Evolutionary conservation across 2,888 invertebrate species (phyloP).

Genomic region (Rhimphoctona megacephalus): DNA sequence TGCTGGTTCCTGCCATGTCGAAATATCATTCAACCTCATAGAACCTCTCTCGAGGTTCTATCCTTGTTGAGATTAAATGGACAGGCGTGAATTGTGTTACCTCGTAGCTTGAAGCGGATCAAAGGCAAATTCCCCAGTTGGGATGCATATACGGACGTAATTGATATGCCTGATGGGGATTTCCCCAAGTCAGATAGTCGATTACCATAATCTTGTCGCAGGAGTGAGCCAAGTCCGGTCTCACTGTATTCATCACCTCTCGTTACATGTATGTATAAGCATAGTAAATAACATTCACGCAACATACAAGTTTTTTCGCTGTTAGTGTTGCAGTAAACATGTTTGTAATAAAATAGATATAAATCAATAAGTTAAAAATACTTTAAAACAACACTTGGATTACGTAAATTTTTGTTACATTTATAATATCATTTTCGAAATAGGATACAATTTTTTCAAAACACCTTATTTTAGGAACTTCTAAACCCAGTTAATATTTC

Average conservation of each 20-base stretch:
- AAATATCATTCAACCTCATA: too few species aligned
- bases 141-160: constrained; percentile 82
- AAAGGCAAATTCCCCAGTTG: constrained; percentile 82
- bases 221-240: constrained; percentile 57
- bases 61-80: constrained; percentile 81
- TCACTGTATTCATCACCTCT: constrained; percentile 48
- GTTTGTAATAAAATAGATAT: neutral
- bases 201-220: constrained; percentile 84
- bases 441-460: too few species aligned
- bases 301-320: neutral
- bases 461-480: too few species aligned
- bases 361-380: neutral
- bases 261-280: neutral
- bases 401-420: too few species aligned
- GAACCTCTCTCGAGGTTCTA: constrained; percentile 73
- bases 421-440: neutral
- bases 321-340: neutral
- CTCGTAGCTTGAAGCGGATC: constrained; percentile 81
- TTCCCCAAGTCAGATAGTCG: constrained; percentile 83
- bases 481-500: too few species aligned
- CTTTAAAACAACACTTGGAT: too few species aligned
- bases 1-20: constrained; percentile 72
- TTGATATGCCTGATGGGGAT: constrained; percentile 83
- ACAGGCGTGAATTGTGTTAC: constrained; percentile 82
- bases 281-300: neutral